phyloP scores from a whole-genome alignment of 2,797 vertebrate genomes.

The Acrossocheilus wenchowensis region DNA sequence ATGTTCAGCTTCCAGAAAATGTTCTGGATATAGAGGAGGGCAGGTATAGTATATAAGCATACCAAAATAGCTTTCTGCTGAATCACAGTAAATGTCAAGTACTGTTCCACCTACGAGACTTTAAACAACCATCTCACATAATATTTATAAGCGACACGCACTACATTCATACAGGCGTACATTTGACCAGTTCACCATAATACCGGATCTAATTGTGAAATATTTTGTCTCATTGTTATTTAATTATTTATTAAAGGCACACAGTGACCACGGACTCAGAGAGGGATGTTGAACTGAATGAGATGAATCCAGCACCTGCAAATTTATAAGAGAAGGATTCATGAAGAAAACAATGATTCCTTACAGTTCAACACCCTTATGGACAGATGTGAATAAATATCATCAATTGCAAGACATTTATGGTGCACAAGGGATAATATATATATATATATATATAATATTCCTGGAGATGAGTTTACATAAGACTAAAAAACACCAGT shows the following conservation, averaged over 20 bases:
- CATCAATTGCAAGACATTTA: neutral
- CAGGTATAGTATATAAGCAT: slow-evolving; percentile 21
- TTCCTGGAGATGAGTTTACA: neutral
- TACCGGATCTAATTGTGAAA: neutral
- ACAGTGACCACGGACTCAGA: neutral
- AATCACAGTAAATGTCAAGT: slow-evolving; percentile 6
- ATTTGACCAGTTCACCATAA: neutral
- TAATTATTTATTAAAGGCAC: slow-evolving; percentile 27
- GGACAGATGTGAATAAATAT: neutral
- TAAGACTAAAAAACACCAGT: neutral
- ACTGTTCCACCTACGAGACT: neutral
- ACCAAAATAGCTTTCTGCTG: neutral
- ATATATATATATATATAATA: neutral
- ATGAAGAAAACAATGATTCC: neutral
- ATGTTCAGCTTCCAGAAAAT: slow-evolving; percentile 49
- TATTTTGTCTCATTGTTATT: neutral
- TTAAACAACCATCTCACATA: neutral
- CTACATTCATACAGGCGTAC: neutral
- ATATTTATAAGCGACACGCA: neutral
- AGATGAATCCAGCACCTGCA: slow-evolving; percentile 26
- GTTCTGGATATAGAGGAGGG: slow-evolving; percentile 47
- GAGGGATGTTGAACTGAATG: slow-evolving; percentile 45
- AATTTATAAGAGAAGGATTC: slow-evolving; percentile 7
- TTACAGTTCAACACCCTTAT: neutral
- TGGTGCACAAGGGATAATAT: neutral